phyloP scores from a whole-genome alignment of 2,888 invertebrate genomes.

The Ectobius pallidus region DNA sequence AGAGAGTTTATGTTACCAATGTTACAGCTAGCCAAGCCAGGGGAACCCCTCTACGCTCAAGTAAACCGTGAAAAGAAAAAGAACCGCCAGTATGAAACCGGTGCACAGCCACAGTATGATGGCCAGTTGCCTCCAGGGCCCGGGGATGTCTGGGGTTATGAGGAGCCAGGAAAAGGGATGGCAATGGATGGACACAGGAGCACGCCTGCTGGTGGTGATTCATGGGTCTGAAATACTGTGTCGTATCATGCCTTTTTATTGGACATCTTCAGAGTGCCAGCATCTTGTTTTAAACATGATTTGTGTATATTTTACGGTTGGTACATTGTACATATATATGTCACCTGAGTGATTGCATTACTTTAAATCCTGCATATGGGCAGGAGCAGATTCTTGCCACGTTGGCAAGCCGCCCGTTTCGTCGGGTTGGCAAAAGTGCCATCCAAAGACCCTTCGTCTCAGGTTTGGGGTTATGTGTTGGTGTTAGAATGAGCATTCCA shows the following conservation, averaged over 20 bases:
- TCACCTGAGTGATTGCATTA: slow-evolving; percentile 39
- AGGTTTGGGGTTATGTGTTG: slow-evolving; percentile 41
- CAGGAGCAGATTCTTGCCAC: slow-evolving; percentile 22
- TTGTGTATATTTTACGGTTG: slow-evolving; percentile 43
- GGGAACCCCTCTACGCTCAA: slow-evolving; percentile 69
- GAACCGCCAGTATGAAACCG: slow-evolving; percentile 55
- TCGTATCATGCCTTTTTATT: neutral
- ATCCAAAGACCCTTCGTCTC: slow-evolving; percentile 39
- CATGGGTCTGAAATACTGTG: slow-evolving; percentile 58
- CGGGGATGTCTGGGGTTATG: slow-evolving; percentile 48
- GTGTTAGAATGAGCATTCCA: slow-evolving; percentile 43
- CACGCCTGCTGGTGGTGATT: slow-evolving; percentile 55
- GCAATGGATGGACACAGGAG: slow-evolving; percentile 35
- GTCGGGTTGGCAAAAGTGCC: slow-evolving; percentile 39
- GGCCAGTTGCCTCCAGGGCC: slow-evolving; percentile 46
- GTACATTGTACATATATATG: slow-evolving; percentile 43
- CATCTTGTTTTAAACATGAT: slow-evolving; percentile 39
- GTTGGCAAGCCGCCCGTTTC: slow-evolving; percentile 8
- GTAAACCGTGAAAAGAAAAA: slow-evolving; percentile 70
- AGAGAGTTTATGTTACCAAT: too few relatives aligned
- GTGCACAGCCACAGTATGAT: slow-evolving; percentile 41
- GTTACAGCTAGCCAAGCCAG: slow-evolving; percentile 55
- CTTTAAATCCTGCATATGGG: slow-evolving; percentile 31
- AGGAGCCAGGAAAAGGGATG: slow-evolving; percentile 44
- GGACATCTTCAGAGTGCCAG: slow-evolving; percentile 22